phyloP scores from a whole-genome alignment of 2,888 invertebrate species.

The Patella depressa region DNA sequence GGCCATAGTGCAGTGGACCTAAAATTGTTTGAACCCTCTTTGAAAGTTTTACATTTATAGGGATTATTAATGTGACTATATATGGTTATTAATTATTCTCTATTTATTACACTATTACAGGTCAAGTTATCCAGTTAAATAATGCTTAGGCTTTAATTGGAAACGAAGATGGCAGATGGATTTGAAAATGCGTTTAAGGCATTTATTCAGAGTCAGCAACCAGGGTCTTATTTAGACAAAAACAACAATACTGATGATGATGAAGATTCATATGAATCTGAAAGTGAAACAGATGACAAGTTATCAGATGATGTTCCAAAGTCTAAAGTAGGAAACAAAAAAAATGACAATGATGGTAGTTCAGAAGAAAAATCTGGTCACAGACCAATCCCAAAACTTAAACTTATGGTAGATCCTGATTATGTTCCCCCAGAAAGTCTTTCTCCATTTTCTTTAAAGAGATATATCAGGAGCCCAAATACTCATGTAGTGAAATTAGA shows the following conservation, averaged over 20 bases:
- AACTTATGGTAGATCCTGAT: background rate
- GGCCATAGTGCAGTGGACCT: no score
- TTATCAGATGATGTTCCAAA: background rate
- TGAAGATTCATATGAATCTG: background rate
- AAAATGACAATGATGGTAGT: background rate
- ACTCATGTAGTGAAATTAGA: background rate
- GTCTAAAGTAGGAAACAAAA: no score
- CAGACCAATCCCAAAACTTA: background rate
- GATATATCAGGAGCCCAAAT: background rate
- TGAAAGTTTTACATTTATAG: no score
- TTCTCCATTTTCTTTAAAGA: constrained; percentile 1
- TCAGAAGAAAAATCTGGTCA: background rate
- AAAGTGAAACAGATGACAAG: background rate
- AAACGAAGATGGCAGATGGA: background rate
- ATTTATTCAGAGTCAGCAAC: background rate
- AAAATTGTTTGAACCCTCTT: no score
- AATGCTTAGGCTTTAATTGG: no score
- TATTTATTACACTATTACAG: no score
- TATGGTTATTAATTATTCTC: no score
- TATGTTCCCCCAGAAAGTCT: background rate
- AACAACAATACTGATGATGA: background rate
- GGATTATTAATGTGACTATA: no score
- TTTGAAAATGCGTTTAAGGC: background rate
- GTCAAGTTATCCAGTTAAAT: no score
- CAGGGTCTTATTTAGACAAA: background rate